Base-by-base conservation (phyloP, 1,140 invertebrate species). In the Drosophila malerkotliana region DNA sequence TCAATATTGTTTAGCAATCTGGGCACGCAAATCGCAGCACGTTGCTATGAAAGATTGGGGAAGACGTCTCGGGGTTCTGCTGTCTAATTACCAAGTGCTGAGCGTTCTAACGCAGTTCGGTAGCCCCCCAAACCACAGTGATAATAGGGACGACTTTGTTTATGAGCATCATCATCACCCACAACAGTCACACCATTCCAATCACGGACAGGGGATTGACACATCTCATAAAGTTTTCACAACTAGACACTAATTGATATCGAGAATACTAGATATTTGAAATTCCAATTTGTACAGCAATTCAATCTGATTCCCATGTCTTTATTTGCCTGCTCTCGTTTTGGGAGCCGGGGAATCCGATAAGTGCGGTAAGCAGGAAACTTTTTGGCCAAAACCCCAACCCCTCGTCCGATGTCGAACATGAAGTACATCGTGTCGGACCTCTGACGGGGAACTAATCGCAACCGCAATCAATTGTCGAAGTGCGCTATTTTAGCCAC, bases 1-100 rank as follows among this genome's bases (percentile, higher is more conserved):
- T 85, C 74, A 78, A 85, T 85, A 81, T 82, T 75, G 69, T 56
- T 81, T 62, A 81, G 77, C 53, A 84, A 77, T 84, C 76, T 66
- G 61, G 47, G 60, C 80, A 84, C 78, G 82, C 81, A 85, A 85
- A 79, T 76, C 67, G 76, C 79, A 66, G 72, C 68, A 64, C 73
- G 79, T 83, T 83, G 80, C 58, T 66, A 56, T 55, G 71, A 9
- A 10, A 47, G 21, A 21, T 10, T 12, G 24, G 26, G 21, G 26
- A 12, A 37, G 32, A 9, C 8, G 3, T 12, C 12, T 37, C 18
- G 30, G 54, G 54, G 52, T n/a, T 44, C 55, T 62, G 55, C 53
- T 58, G 62, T 68, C 72, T 84, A 83, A 83, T 84, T 79, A 77
- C 72, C 81, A 64, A 73, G 72, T 77, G 81, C 76, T 79, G 71